Conservation (phyloP, 1,140 invertebrate species). For the Helicoverpa armigera region DNA sequence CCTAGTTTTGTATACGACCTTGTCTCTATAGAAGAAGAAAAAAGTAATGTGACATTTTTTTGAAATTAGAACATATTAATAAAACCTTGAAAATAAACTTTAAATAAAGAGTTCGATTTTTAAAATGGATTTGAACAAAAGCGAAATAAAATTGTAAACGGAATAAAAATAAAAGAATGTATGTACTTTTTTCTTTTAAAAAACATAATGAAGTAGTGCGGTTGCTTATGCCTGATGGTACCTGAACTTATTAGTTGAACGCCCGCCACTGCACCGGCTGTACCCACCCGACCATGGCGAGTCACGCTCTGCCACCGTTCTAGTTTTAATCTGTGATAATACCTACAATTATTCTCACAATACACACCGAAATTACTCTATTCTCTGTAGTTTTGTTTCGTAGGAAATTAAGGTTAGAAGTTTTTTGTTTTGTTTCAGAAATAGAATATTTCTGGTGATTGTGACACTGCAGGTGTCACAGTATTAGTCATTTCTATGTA, state of each 20-base stretch:
- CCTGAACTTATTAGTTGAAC: constrained; percentile 45
- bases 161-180: not conserved
- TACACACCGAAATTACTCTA: constrained; percentile 25
- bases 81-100: not conserved
- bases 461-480: too few relatives aligned
- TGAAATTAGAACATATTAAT: constrained; percentile 13
- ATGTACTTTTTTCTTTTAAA: not conserved
- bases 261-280: constrained; percentile 32
- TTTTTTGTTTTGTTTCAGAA: too few relatives aligned
- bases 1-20: constrained; percentile 14
- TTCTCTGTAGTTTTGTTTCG: constrained; percentile 4
- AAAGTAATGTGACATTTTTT: not conserved
- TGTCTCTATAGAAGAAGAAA: not conserved
- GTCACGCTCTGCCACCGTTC: constrained; percentile 54
- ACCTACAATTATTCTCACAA: constrained; percentile 35
- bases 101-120: not conserved
- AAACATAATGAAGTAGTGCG: constrained; percentile 1
- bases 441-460: too few relatives aligned
- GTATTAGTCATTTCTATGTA: too few relatives aligned
- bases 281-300: constrained; percentile 54
- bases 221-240: constrained; percentile 23
- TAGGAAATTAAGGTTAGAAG: not conserved
- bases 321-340: constrained; percentile 35
- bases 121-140: not conserved
- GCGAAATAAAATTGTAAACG: too few relatives aligned